A percentile compares a stretch with the other conserved stretches of the same genome.
phyloP scores from a whole-genome alignment of 2,113 vertebrate genomes.

The Brachyhypopomus gauderio region DNA sequence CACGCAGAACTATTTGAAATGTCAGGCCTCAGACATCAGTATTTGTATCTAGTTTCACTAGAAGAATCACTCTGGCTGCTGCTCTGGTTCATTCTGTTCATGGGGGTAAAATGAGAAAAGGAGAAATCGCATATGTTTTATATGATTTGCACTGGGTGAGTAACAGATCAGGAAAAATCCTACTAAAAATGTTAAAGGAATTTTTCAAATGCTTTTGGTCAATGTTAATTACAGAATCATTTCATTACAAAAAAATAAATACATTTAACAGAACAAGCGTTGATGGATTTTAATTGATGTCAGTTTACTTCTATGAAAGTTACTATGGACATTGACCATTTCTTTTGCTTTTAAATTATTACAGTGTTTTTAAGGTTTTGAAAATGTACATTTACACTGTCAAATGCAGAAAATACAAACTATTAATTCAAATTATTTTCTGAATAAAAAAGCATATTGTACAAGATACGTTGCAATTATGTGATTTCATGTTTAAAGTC shows the following conservation, averaged over 20 bases:
- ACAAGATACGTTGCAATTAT: no score
- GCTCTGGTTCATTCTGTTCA: slow-evolving; percentile 42
- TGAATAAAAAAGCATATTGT: no score
- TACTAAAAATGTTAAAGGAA: slow-evolving; percentile 5
- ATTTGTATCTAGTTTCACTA: slow-evolving; percentile 53
- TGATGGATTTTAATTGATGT: no score
- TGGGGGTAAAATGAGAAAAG: slow-evolving; percentile 44
- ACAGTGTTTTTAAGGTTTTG: background rate
- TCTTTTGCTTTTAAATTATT: no score
- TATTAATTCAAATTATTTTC: no score
- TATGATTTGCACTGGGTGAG: slow-evolving; percentile 39
- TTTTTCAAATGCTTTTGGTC: background rate
- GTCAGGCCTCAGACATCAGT: slow-evolving; percentile 52
- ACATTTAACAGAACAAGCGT: background rate
- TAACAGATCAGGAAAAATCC: slow-evolving; percentile 35
- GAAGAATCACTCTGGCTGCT: slow-evolving; percentile 48
- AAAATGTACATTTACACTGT: background rate
- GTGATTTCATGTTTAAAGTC: no score
- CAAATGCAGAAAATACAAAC: no score
- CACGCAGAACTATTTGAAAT: slow-evolving; percentile 52
- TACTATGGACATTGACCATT: no score
- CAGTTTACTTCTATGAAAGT: no score
- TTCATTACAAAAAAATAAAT: background rate
- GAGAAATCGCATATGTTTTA: slow-evolving; percentile 42
- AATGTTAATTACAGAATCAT: background rate